Base-by-base conservation (phyloP, 2,797 vertebrate species). In the Syngnathus rostellatus region DNA sequence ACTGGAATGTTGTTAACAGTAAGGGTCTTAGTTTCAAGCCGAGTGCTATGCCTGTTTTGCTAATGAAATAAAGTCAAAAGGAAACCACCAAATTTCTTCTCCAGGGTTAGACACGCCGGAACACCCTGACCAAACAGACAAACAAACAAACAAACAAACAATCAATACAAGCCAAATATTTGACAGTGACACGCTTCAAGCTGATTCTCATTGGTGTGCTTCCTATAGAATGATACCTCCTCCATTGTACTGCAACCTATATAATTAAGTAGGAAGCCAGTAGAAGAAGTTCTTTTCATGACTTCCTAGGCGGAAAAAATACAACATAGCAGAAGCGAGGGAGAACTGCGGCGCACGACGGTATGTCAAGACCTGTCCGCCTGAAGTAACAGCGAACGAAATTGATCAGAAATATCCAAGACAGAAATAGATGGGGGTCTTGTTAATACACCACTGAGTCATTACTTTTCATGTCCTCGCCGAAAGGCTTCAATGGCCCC, bases 161-260 rank as follows among this genome's bases (percentile, higher is more conserved):
- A 31, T 31, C 31, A 31, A 31, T 31, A 31, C 31, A 31, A 31
- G 31, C 31, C 31, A 31, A 31, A 31, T 31, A 31, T 31, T 31
- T 31, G 31, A 4, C 3, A 4, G 31, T 31, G 8, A n/a, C 5
- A 10, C 51, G 21, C 21, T 23, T 60, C 1, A 45, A 57, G 16
- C 23, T 62, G 16, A 62, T 67, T 8, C 38, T 60, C 59, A 62
- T 75, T 64, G 59, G 25, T 62, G 65, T 43, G 1, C 37, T 40
- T 40, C 37, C 16, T 11, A 17, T 40, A 39, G 31, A 31, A 31
- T 31, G 31, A 31, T 31, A 31, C 31, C 31, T 31, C 31, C 31
- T 31, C 31, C 31, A 31, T 31, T 31, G 31, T 31, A 31, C 31
- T 31, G 31, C 31, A 31, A 59, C 37, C 12, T 59, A 38, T 40